phyloP scores from a whole-genome alignment of 2,888 invertebrate species.

The Yponomeuta plumbellus region DNA sequence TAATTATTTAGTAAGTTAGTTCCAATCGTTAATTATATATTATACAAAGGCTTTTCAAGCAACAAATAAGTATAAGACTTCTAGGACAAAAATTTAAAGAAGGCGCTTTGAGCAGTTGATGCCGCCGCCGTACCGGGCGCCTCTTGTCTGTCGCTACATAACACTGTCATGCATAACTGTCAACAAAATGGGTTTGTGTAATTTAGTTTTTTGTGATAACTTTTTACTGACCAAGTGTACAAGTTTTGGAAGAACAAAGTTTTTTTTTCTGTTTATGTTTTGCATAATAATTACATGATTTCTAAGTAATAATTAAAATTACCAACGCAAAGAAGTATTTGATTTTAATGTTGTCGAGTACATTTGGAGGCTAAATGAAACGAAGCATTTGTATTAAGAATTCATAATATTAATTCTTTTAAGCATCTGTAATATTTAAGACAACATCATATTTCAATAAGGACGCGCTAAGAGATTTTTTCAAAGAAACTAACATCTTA shows the following conservation, averaged over 20 bases:
- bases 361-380: neutral
- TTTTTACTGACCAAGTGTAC: neutral
- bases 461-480: too few relatives aligned
- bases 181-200: too few relatives aligned
- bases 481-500: too few relatives aligned
- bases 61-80: too few relatives aligned
- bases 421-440: neutral
- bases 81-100: too few relatives aligned
- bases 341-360: neutral
- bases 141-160: too few relatives aligned
- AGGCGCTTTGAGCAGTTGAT: too few relatives aligned
- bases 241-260: neutral
- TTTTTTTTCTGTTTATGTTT: neutral
- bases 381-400: neutral
- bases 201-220: neutral
- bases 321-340: constrained; percentile 1
- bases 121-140: too few relatives aligned
- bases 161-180: too few relatives aligned
- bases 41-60: too few relatives aligned
- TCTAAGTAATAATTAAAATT: neutral
- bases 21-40: too few relatives aligned
- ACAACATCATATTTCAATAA: neutral
- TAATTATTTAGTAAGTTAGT: too few relatives aligned
- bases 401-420: neutral
- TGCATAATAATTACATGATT: neutral